Base-by-base conservation (phyloP, 92 coral and sea anemone genomes). In the Parazoanthus swiftii region DNA sequence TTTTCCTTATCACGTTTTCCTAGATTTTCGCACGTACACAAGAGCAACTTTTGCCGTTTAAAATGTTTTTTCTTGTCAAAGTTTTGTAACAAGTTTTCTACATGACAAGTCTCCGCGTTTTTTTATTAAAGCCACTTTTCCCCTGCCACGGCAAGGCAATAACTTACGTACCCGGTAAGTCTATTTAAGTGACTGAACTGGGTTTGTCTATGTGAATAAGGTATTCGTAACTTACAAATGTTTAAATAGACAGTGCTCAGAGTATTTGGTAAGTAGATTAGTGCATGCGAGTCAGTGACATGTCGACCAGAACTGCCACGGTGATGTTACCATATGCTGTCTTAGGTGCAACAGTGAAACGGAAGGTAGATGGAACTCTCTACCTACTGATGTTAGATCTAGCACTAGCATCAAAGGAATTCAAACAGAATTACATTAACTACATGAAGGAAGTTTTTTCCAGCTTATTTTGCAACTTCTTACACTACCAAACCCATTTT, bases 351-450 rank as follows among this genome's bases (percentile, higher is more conserved):
- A 86, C 65, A 73, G 89, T 54, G 89, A 72, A 86, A 79, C 82
- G 63, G 89, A 86, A 86, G 89, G 89, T 86, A 83, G 89, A 44
- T 86, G 85, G 77, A 77, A 54, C 82, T 46, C 71, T 35, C 46
- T 86, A 11, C 63, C 77, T 81, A 13, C 66, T 14, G 56, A 77
- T 39, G 42, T 68, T 4, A 84, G 88, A 84, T 84, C 77, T 70
- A 36, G 88, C 56, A 84, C 76, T 44, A 70, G 88, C 54, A 84
- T 68, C 16, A 71, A 29, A 68, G 50, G 56, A 79, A 20, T 84
- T 84, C 79, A 84, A 84, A 84, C 77, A 70, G 58, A 84, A 9
- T 16, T 71, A 14, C 20, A 39, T 58, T 20, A 70, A 68, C 35
- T 84, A 37, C 73, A 70, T 70, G 3, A 84, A 66, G 88, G 63